phyloP scores from a whole-genome alignment of 2,797 vertebrate genomes.

The Crenichthys baileyi region DNA sequence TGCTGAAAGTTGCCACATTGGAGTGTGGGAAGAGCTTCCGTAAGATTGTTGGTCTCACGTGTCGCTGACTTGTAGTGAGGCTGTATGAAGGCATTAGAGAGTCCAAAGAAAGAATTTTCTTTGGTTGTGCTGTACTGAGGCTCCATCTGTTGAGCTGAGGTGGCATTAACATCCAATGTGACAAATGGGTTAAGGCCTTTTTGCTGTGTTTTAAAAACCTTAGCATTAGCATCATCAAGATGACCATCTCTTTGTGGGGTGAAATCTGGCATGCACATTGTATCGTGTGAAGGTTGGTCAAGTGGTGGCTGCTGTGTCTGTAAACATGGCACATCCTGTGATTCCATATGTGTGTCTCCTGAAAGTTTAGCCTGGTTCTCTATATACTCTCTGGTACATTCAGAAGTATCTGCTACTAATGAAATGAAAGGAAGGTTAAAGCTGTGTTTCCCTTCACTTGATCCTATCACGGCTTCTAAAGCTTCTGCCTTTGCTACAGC shows the following conservation, averaged over 20 bases:
- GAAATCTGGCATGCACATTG: background rate
- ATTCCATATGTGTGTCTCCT: background rate
- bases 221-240: background rate
- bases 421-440: constrained; percentile 3
- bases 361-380: background rate
- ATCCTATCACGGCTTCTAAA: constrained; percentile 2
- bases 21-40: background rate
- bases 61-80: background rate
- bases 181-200: background rate
- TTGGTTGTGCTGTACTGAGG: background rate
- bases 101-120: background rate
- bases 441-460: background rate
- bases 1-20: background rate
- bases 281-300: constrained; percentile 3
- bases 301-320: background rate
- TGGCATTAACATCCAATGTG: background rate
- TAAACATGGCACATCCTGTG: background rate
- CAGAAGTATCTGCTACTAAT: background rate
- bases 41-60: background rate
- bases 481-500: constrained; percentile 3
- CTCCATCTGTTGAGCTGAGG: constrained; percentile 2
- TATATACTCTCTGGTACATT: background rate
- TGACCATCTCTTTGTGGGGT: background rate
- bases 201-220: background rate
- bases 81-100: background rate